phyloP scores from a whole-genome alignment of 2,797 vertebrate genomes.

The Ctenochaetus hawaiiensis region DNA sequence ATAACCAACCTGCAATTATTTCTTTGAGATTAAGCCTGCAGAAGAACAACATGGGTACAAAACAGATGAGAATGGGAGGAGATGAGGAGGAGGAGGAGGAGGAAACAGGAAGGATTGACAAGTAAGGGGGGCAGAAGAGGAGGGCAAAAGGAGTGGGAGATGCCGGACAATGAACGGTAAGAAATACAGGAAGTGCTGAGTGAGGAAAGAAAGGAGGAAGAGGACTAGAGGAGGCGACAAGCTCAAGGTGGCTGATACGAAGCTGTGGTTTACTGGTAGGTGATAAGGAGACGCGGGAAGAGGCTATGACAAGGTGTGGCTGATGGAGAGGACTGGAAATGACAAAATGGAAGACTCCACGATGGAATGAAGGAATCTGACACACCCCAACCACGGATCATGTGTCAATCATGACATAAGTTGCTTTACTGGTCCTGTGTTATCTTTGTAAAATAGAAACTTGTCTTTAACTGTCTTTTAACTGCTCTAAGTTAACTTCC shows the following conservation, averaged over 20 bases:
- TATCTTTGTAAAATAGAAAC: constrained; percentile 7
- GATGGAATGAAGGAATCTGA: constrained; percentile 35
- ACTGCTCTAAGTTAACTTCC: neutral
- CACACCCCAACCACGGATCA: constrained; percentile 14
- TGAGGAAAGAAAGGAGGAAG: constrained; percentile 14
- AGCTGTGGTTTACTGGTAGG: neutral
- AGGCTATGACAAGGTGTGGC: neutral
- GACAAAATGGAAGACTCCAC: constrained; percentile 20
- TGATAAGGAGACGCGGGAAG: neutral
- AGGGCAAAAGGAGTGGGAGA: constrained; percentile 28
- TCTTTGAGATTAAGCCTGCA: constrained; percentile 13
- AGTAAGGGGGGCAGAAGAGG: constrained; percentile 5
- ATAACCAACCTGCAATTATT: constrained; percentile 37
- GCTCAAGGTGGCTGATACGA: constrained; percentile 36
- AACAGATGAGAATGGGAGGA: constrained; percentile 8
- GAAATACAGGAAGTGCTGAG: constrained; percentile 41
- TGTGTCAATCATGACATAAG: neutral
- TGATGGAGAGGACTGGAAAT: neutral
- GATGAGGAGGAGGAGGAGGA: constrained; percentile 25
- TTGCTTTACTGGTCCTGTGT: constrained; percentile 18
- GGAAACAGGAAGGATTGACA: constrained; percentile 10
- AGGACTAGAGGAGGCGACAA: constrained; percentile 21
- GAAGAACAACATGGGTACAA: constrained; percentile 12
- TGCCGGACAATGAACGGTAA: constrained; percentile 36
- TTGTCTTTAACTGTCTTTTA: neutral